phyloP scores from a whole-genome alignment of 1,140 invertebrate genomes.

The Lethrus apterus region DNA sequence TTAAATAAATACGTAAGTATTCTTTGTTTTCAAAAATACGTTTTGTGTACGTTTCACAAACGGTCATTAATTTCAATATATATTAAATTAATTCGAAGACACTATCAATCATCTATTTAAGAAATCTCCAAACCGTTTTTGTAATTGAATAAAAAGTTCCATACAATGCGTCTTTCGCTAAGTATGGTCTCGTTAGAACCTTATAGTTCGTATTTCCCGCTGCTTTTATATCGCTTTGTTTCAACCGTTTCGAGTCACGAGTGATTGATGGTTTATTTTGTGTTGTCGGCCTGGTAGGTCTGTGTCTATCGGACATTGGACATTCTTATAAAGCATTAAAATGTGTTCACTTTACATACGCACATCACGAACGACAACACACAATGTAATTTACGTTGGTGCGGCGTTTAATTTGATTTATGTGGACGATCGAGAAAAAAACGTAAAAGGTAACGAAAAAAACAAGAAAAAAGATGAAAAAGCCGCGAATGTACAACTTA shows the following conservation, averaged over 20 bases:
- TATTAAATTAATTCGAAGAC: slow-evolving; percentile 3
- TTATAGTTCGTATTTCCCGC: slow-evolving; percentile 39
- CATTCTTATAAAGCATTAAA: slow-evolving; percentile 18
- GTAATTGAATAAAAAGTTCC: slow-evolving; percentile 31
- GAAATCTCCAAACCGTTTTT: slow-evolving; percentile 35
- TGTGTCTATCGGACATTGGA: slow-evolving; percentile 25
- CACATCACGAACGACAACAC: no score
- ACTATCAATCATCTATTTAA: slow-evolving; percentile 35
- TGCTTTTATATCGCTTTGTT: slow-evolving; percentile 37
- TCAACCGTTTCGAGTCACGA: slow-evolving; percentile 35
- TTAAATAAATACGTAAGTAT: no score
- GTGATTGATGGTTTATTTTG: slow-evolving; percentile 39
- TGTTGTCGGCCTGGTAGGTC: slow-evolving; percentile 38
- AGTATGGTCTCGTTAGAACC: slow-evolving; percentile 34
- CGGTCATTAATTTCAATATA: no score
- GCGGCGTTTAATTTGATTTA: no score
- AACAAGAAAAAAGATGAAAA: no score
- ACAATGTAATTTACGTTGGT: no score
- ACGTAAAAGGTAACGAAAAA: no score
- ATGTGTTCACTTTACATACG: slow-evolving; percentile 11
- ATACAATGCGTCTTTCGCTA: slow-evolving; percentile 30
- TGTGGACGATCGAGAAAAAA: no score
- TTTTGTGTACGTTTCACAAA: no score
- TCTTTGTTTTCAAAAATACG: no score
- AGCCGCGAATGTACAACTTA: no score